Evolutionary conservation across 2,888 invertebrate species (phyloP).

Genomic region (Lithodes maja): DNA sequence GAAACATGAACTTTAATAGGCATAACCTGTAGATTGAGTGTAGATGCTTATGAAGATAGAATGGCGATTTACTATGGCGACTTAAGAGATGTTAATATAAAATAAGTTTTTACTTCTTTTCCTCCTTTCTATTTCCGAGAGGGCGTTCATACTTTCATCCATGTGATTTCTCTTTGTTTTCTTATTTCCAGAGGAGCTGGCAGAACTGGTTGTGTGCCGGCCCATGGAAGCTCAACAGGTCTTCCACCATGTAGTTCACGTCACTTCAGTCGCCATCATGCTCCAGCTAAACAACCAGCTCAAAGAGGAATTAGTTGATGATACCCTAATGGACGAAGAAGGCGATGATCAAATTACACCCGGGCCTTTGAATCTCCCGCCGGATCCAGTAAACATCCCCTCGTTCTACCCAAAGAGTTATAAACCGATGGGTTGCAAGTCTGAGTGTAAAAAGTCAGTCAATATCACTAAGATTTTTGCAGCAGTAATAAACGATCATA

Average conservation of each 20-base stretch:
- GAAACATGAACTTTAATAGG: too few species aligned
- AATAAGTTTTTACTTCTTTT: neutral
- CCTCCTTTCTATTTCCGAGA: neutral
- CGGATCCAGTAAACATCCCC: neutral
- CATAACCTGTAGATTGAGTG: too few species aligned
- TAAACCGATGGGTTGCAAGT: too few species aligned
- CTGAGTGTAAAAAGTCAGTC: too few species aligned
- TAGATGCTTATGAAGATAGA: too few species aligned
- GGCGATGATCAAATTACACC: slow-evolving; percentile 46
- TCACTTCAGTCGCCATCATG: slow-evolving; percentile 38
- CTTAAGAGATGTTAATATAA: neutral
- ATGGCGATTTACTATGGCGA: too few species aligned
- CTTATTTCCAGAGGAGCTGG: slow-evolving; percentile 26
- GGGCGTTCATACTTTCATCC: neutral
- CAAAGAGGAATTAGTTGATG: neutral
- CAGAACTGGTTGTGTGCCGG: slow-evolving; percentile 26
- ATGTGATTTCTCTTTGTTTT: neutral
- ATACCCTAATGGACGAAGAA: neutral
- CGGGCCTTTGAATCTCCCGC: neutral
- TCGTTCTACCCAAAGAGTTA: slow-evolving; percentile 37
- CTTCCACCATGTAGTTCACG: slow-evolving; percentile 44
- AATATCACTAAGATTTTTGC: too few species aligned
- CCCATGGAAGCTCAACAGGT: slow-evolving; percentile 43
- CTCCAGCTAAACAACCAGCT: neutral
- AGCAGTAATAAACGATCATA: too few species aligned